These are phyloP conservation scores for Cryptoleucopteryx plumbea DNA, from an alignment of 2,113 vertebrate genomes.

Conservation along the genomic window DNA sequence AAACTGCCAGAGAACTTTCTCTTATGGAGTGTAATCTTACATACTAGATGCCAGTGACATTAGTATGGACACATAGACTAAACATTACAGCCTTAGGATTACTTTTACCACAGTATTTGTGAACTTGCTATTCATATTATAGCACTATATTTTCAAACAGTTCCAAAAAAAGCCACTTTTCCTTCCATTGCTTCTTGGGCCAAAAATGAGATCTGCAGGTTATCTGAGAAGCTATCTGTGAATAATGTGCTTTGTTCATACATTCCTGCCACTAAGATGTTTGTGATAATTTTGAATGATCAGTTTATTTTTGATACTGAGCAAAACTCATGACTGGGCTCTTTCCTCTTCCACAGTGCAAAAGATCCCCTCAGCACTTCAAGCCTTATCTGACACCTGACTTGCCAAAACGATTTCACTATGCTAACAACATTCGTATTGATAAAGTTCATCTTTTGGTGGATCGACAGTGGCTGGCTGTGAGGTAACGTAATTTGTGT, in stretches of 20 bases:
- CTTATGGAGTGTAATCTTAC: background rate
- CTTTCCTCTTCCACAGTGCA: conserved; percentile 78
- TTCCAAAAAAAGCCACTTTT: background rate
- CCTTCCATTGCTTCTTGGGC: background rate
- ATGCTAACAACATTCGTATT: conserved; percentile 86
- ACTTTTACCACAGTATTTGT: background rate
- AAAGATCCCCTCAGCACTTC: conserved; percentile 81
- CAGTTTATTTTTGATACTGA: background rate
- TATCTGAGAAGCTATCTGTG: background rate
- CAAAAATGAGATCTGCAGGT: background rate
- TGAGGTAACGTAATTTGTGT: conserved; percentile 70
- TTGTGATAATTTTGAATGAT: background rate
- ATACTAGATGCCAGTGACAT: background rate
- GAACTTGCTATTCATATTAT: background rate
- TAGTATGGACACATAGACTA: background rate
- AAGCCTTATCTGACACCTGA: conserved; percentile 88
- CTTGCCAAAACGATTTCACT: conserved; percentile 93
- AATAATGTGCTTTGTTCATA: background rate
- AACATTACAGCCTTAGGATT: background rate
- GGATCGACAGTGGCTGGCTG: conserved; percentile 85
- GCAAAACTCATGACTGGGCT: background rate
- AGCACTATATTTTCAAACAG: background rate
- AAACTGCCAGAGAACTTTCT: background rate
- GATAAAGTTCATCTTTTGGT: conserved; percentile 89
- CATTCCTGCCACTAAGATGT: background rate